phyloP scores from a whole-genome alignment of 92 coral and sea anemone genomes.

The Zoanthus sociatus region DNA sequence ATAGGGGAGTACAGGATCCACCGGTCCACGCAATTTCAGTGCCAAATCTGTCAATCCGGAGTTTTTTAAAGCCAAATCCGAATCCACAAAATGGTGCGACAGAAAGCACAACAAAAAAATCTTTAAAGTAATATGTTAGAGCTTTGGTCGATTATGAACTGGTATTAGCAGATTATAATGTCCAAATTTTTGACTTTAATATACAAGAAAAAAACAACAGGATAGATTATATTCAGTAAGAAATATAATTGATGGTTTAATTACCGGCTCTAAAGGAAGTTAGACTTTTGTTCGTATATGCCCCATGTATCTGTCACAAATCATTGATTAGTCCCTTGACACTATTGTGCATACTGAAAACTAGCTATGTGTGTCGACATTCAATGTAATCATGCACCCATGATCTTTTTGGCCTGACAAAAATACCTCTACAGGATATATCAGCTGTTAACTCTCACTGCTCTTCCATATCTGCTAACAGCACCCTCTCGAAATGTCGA shows the following conservation, averaged over 20 bases:
- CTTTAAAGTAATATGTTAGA: constrained; percentile 2
- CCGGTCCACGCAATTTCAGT: constrained; percentile 23
- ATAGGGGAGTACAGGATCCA: constrained; percentile 36
- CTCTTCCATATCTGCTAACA: constrained; percentile 31
- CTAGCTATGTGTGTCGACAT: constrained; percentile 23
- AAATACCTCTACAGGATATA: constrained; percentile 9
- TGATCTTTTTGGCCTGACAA: constrained; percentile 20
- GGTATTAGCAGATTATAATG: constrained; percentile 17
- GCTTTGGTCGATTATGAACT: constrained; percentile 17
- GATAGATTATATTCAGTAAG: not conserved
- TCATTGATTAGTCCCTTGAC: not conserved
- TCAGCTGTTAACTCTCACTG: constrained; percentile 32
- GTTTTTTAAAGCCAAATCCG: not conserved
- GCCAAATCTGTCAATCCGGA: constrained; percentile 1
- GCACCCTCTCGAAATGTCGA: constrained; percentile 38
- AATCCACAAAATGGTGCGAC: not conserved
- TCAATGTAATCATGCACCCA: constrained; percentile 7
- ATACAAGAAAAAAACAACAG: constrained; percentile 1
- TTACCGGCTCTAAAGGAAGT: constrained; percentile 15
- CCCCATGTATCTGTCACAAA: not conserved
- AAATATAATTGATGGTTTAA: constrained; percentile 23
- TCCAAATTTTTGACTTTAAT: constrained; percentile 7
- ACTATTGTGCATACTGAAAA: not conserved
- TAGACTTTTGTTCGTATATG: constrained; percentile 26
- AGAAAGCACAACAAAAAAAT: not conserved